Base-by-base conservation (phyloP, 2,113 vertebrate genomes). In the Phalacrocorax aristotelis region DNA sequence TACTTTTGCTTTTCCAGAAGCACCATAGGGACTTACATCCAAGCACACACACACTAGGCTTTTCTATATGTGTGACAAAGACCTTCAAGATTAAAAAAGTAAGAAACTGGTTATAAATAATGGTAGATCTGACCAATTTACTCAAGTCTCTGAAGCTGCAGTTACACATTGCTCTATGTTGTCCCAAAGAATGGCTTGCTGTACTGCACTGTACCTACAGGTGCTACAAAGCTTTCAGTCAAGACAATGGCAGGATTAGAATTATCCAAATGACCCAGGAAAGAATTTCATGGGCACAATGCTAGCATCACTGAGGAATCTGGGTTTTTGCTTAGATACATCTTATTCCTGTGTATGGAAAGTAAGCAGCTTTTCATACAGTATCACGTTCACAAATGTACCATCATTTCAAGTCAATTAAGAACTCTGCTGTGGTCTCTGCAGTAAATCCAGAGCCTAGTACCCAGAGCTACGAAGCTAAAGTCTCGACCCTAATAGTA, bases 1-100 rank as follows among this genome's bases (percentile, higher is more conserved):
- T 66, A 95, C 71, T 83, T 97, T 42, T 4, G 87, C 93, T 97
- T 64, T 93, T 95, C 87, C 90, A 91, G 95, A 87, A 94, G 96
- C 89, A 96, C 70, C 61, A 16, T 14, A 83, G 61, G 71, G 91
- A 96, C 72, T 78, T 74, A 85, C 65, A 96, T 92, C 97, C 91
- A 96, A 98, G 95, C 89, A 90, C 65, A 96, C 65, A 96, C 90
- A 96, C 64, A 83, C n/a, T 64, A 58, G 32, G 69, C 54, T 90
- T 77, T 27, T 77, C 65, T 88, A 75, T 36, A 95, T 22, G 77
- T 44, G 5, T 68, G 84, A 97, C 95, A 95, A 92, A 68, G 91
- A 93, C 82, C 93, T 83, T 85, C 52, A 79, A 80, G 77, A 92
- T 69, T 88, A 69, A 82, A 83, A 94, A 89, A 96, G 95, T 69